Evolutionary conservation across 2,888 invertebrate species (phyloP).

Genomic region (Catocala nupta): DNA sequence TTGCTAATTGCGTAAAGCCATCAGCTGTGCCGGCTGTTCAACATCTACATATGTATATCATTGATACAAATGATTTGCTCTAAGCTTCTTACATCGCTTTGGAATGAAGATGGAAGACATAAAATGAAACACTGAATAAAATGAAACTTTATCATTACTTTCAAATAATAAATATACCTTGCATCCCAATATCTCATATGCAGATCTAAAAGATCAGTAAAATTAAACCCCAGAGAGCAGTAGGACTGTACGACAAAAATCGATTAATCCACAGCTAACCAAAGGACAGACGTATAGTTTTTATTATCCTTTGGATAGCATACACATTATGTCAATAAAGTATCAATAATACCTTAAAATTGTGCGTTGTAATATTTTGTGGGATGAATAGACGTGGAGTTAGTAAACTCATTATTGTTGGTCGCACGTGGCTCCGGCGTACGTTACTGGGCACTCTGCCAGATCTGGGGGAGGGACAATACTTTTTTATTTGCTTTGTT

Average conservation of each 20-base stretch:
- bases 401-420: slow-evolving; percentile 64
- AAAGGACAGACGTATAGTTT: background rate
- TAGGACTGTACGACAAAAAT: background rate
- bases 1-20: too few relatives aligned
- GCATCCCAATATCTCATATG: too few relatives aligned
- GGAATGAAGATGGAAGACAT: too few relatives aligned
- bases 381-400: slow-evolving; percentile 59
- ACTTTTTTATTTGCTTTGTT: slow-evolving; percentile 45
- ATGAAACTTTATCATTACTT: too few relatives aligned
- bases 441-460: slow-evolving; percentile 68
- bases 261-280: background rate
- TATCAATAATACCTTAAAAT: slow-evolving; percentile 24
- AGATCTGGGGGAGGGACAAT: slow-evolving; percentile 63
- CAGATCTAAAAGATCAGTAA: too few relatives aligned
- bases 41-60: too few relatives aligned
- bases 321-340: background rate
- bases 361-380: slow-evolving; percentile 22
- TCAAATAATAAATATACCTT: too few relatives aligned
- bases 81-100: too few relatives aligned
- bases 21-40: too few relatives aligned
- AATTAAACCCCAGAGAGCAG: background rate
- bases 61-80: too few relatives aligned
- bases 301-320: background rate
- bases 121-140: too few relatives aligned
- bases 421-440: slow-evolving; percentile 66